Conservation (phyloP, 1,140 invertebrate species). For the Drosophila trapezifrons region DNA sequence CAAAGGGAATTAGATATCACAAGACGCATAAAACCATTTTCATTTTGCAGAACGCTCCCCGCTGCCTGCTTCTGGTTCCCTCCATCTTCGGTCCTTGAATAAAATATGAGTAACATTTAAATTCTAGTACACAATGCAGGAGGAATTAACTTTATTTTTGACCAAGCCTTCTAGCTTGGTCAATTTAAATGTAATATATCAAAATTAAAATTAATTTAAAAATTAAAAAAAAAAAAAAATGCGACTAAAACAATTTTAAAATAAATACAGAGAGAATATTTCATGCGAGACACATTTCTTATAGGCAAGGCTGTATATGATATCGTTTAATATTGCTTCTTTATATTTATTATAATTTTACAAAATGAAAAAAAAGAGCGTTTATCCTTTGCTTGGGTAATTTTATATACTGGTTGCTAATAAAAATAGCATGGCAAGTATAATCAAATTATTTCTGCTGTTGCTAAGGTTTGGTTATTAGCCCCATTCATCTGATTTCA, state of each 20-base stretch:
- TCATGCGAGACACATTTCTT: too few species aligned
- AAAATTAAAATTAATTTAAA: background rate
- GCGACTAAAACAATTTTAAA: background rate
- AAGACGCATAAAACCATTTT: conserved; percentile 78
- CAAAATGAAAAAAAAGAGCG: conserved; percentile 37
- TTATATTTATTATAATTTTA: too few species aligned
- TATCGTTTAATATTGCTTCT: conserved; percentile 8
- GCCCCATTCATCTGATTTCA: conserved; percentile 17
- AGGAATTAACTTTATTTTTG: background rate
- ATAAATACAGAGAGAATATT: background rate
- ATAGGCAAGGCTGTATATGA: background rate
- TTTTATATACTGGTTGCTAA: conserved; percentile 71
- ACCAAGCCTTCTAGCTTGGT: background rate
- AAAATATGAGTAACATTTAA: conserved; percentile 67
- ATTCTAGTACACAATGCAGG: conserved; percentile 15
- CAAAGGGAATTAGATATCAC: conserved; percentile 82
- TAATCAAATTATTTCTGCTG: conserved; percentile 77
- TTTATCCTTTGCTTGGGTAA: conserved; percentile 51
- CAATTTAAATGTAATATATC: background rate
- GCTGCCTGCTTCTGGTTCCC: conserved; percentile 17
- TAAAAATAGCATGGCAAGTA: conserved; percentile 62
- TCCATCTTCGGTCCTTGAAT: conserved; percentile 47
- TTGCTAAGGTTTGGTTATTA: conserved; percentile 60
- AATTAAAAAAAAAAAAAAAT: too few species aligned
- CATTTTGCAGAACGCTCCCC: conserved; percentile 45